Percentiles rank a stretch among this genome's conserved stretches.
These are phyloP conservation scores for Carollia perspicillata DNA, from an alignment of 2,113 vertebrate genomes.

Conservation along the genomic window DNA sequence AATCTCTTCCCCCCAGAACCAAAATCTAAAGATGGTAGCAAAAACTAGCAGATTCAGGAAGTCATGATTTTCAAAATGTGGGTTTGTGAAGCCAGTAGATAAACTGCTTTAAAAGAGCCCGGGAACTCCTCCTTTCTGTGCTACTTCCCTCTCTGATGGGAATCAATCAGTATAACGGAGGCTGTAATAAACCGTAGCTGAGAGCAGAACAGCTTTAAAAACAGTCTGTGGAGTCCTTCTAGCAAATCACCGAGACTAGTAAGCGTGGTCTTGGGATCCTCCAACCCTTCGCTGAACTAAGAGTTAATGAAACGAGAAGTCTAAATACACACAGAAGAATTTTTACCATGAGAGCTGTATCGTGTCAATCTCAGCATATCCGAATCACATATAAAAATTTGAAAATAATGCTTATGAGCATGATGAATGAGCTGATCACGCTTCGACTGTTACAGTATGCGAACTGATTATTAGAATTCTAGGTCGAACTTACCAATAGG, in stretches of 20 bases:
- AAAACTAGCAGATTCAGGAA: neutral
- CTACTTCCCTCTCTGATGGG: neutral
- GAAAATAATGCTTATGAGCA: constrained; percentile 22
- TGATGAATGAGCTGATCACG: neutral
- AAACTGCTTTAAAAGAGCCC: neutral
- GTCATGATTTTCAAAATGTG: constrained; percentile 3
- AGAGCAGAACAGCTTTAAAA: neutral
- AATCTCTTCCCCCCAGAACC: neutral
- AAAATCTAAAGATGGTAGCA: neutral
- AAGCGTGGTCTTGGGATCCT: neutral
- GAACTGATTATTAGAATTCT: neutral
- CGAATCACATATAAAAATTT: neutral
- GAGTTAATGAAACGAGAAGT: neutral
- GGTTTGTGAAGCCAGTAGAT: neutral
- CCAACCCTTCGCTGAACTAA: neutral
- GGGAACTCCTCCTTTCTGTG: neutral
- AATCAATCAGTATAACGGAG: neutral
- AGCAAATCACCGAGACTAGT: neutral
- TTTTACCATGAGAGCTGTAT: neutral
- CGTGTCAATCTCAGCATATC: neutral
- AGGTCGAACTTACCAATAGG: constrained; percentile 84
- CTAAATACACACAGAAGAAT: neutral
- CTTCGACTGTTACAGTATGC: neutral
- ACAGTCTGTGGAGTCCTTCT: neutral
- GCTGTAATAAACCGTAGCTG: neutral